A percentile compares a stretch with the other conserved stretches of the same genome.
Conservation (phyloP, 2,797 vertebrate species). For the Coilia nasus region DNA sequence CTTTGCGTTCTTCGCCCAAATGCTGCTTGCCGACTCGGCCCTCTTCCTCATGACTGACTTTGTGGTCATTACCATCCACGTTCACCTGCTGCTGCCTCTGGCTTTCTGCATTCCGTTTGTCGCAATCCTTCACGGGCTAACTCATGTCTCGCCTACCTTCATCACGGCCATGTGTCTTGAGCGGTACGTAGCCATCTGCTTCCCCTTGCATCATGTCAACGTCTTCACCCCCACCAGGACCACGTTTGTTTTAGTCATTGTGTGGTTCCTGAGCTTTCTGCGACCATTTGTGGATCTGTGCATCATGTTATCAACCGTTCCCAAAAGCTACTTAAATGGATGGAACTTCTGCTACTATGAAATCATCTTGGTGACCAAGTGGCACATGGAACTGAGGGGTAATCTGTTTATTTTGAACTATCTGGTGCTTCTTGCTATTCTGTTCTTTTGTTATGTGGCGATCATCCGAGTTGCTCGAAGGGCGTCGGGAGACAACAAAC, state of each 20-base stretch:
- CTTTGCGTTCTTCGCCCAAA: not conserved
- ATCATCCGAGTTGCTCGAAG: not conserved
- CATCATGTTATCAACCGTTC: conserved; percentile 13
- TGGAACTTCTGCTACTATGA: not conserved
- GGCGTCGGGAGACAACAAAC: not conserved
- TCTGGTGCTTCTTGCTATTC: not conserved
- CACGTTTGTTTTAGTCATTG: not conserved
- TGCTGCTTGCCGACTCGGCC: not conserved
- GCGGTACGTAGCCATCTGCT: not conserved
- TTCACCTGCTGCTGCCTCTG: not conserved
- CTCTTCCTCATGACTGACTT: not conserved
- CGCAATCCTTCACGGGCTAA: not conserved
- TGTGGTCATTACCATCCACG: not conserved
- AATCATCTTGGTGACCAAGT: not conserved
- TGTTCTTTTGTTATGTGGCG: not conserved
- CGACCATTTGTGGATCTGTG: conserved; percentile 22
- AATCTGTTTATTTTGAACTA: not conserved
- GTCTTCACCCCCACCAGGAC: not conserved
- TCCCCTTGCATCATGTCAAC: not conserved
- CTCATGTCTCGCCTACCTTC: not conserved
- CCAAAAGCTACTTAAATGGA: conserved; percentile 13
- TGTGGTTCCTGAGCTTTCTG: conserved; percentile 34
- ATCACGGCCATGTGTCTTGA: not conserved
- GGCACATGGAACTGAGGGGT: not conserved
- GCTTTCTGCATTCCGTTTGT: not conserved